These are phyloP conservation scores for Hyaena hyaena DNA, from an alignment of 2,113 vertebrate genomes.

Conservation along the genomic window DNA sequence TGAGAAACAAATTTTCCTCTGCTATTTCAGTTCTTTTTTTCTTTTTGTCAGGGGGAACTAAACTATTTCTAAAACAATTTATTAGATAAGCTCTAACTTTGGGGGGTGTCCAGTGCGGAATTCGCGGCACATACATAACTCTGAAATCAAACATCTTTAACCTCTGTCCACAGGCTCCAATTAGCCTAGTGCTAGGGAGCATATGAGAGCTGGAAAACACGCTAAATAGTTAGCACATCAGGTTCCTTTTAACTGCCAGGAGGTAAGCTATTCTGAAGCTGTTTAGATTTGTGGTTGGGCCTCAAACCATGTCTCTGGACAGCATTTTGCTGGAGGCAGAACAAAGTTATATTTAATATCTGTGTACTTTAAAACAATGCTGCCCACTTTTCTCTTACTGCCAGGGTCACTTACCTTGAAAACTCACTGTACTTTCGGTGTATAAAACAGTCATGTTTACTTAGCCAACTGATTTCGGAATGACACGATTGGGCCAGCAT, in stretches of 20 bases:
- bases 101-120: neutral
- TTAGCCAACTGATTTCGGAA: constrained; percentile 39
- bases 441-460: constrained; percentile 34
- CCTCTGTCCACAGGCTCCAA: neutral
- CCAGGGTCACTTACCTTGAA: neutral
- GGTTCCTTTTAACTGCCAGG: constrained; percentile 61
- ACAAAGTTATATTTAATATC: constrained; percentile 69
- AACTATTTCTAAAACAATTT: constrained; percentile 57
- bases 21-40: constrained; percentile 34
- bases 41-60: neutral
- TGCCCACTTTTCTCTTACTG: constrained; percentile 48
- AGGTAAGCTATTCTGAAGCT: constrained; percentile 66
- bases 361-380: constrained; percentile 57
- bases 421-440: constrained; percentile 4
- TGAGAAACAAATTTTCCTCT: constrained; percentile 53
- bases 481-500: neutral
- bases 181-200: neutral
- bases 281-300: constrained; percentile 69
- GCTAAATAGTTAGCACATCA: constrained; percentile 14
- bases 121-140: neutral
- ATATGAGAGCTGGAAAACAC: neutral
- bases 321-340: constrained; percentile 43
- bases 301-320: constrained; percentile 70
- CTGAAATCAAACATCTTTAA: neutral
- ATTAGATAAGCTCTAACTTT: constrained; percentile 21